Evolutionary conservation across 2,113 vertebrate genomes (phyloP).

Genomic region (Isichthys henryi): DNA sequence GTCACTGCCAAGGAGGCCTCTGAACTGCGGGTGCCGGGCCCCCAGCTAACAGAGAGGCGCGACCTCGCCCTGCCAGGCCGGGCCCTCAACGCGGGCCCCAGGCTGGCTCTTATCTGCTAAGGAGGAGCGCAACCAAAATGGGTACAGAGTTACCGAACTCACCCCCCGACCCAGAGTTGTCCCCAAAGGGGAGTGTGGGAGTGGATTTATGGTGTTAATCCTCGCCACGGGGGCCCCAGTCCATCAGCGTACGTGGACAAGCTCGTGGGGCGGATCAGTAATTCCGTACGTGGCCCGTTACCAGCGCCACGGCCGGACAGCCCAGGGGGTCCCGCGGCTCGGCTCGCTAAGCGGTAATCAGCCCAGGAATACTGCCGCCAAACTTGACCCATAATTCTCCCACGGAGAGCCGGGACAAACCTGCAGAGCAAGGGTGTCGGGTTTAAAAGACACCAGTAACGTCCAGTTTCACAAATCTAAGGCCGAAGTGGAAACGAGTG

Average conservation of each 20-base stretch:
- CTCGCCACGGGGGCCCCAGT: conserved; percentile 55
- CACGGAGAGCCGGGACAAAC: neutral
- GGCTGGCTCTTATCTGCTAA: neutral
- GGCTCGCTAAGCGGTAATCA: neutral
- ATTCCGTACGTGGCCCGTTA: conserved; percentile 39
- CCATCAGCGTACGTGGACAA: conserved; percentile 59
- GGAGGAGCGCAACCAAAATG: neutral
- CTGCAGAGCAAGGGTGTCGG: neutral
- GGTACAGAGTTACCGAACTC: neutral
- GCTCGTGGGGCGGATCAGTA: conserved; percentile 61
- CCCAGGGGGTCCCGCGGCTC: conserved; percentile 29
- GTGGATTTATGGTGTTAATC: conserved; percentile 56
- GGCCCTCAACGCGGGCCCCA: conserved; percentile 2
- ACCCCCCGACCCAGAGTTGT: conserved; percentile 38
- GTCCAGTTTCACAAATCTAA: neutral
- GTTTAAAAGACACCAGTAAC: neutral
- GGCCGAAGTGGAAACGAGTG: conserved; percentile 40
- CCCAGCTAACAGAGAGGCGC: conserved; percentile 38
- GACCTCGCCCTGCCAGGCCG: neutral
- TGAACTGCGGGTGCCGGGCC: conserved; percentile 31
- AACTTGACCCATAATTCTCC: neutral
- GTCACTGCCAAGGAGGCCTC: conserved; percentile 31
- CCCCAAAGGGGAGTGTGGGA: neutral
- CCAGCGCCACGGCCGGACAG: conserved; percentile 42
- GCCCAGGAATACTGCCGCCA: neutral